Evolutionary conservation across 1,140 invertebrate genomes (phyloP), one percentile per base, ranked within the genome.

Genomic region (Mercenaria mercenaria): DNA sequence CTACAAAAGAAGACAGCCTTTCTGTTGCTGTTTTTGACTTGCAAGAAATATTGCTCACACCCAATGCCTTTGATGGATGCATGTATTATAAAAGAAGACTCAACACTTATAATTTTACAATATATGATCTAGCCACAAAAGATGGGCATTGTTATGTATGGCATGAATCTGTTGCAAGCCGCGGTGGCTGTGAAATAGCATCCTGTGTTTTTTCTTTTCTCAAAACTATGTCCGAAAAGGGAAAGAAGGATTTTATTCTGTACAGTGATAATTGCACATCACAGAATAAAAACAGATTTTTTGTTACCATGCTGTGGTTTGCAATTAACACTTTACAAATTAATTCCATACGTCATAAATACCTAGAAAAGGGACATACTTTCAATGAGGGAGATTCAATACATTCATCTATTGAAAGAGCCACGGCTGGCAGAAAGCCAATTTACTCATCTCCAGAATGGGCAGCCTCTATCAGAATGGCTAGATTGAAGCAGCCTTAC

Each of bases 141-240:
- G 13, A 86, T 6, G 83, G 72, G 10, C 29, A 29, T n/a, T 90
- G 89, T 39, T 86, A 82, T 69, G 13, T 86, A 29, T 90, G 88
- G 88, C 34, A 72, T 61, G 80, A 82, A 41, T 26, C 80, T 18
- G 34, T 82, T 34, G 50, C 80, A 56, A n/a, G 80, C 10, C 10
- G 80, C 8, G 80, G 80, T 23, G 50, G n/a, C 10, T 82, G 50
- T 82, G 80, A 82, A 61, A 82, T 85, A 6, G 41, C 47, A 72
- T 85, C 82, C 69, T 85, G 69, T 56, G 3, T 85, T 13, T 74
- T 41, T 34, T 18, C 13, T 18, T 74, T 85, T 85, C 50, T 74
- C 29, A 18, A 74, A 74, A 39, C 43, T 20, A 85, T 32, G 34
- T 15, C 13, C 34, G 13, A n/a, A 37, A 15, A 56, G 34, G 43